These are phyloP conservation scores for Anastatus disparis DNA, from an alignment of 1,140 invertebrate genomes.

Conservation along the genomic window DNA sequence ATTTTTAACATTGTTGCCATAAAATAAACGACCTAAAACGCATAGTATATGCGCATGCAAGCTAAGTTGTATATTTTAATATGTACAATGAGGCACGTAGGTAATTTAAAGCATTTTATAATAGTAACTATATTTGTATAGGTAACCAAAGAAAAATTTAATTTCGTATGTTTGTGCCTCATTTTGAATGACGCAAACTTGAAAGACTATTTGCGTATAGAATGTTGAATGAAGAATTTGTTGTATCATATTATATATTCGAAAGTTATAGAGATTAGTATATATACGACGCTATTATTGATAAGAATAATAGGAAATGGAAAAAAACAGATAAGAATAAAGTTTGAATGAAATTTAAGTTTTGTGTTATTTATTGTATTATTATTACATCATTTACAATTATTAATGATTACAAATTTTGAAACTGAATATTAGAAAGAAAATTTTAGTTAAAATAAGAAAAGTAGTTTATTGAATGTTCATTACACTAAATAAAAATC, in stretches of 20 bases:
- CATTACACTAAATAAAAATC: conserved; percentile 34
- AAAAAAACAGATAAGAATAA: conserved; percentile 14
- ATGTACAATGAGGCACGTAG: conserved; percentile 35
- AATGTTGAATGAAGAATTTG: conserved; percentile 42
- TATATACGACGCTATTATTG: conserved; percentile 20
- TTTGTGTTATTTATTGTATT: conserved; percentile 17
- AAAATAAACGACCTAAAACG: conserved; percentile 32
- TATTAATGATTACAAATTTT: neutral
- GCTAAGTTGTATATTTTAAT: conserved; percentile 48
- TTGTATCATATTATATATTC: conserved; percentile 15
- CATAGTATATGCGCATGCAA: conserved; percentile 27
- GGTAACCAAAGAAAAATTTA: conserved; percentile 51
- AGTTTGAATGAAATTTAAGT: conserved; percentile 23
- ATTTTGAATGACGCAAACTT: conserved; percentile 45
- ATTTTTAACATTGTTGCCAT: conserved; percentile 32
- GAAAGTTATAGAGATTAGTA: conserved; percentile 26
- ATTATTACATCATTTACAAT: conserved; percentile 10
- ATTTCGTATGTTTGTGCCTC: conserved; percentile 51
- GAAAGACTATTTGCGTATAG: conserved; percentile 32
- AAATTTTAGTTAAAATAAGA: too few species aligned
- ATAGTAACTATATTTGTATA: conserved; percentile 49
- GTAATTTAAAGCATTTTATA: conserved; percentile 52
- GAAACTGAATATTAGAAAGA: too few species aligned
- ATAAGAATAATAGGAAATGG: conserved; percentile 11
- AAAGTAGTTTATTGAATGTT: conserved; percentile 28